Percentiles rank a stretch among this genome's conserved stretches.
These are phyloP conservation scores for Empidonax traillii DNA, from an alignment of 2,113 vertebrate species.

Conservation along the genomic window DNA sequence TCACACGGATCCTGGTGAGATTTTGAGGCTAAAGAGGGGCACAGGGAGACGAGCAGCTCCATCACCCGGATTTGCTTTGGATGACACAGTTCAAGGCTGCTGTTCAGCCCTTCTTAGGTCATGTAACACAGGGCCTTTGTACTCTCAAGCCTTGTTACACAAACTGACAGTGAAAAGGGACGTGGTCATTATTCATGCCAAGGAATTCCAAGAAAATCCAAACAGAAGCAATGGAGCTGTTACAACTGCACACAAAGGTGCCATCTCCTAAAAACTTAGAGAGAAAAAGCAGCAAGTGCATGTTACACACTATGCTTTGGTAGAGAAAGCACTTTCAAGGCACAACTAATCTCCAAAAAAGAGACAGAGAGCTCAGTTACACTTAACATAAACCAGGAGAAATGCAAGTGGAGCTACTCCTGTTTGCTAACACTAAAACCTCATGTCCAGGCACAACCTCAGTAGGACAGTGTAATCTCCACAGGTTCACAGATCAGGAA, in stretches of 20 bases:
- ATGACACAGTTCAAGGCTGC: neutral
- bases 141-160: neutral
- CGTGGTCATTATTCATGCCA: accelerated
- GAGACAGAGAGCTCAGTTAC: neutral
- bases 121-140: neutral
- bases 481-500: neutral
- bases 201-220: neutral
- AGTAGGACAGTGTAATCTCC: accelerated
- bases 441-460: neutral
- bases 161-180: neutral
- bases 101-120: neutral
- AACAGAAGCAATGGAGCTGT: neutral
- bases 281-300: neutral
- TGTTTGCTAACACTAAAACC: neutral
- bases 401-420: neutral
- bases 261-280: neutral
- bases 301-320: accelerated
- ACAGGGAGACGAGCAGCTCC: neutral
- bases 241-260: neutral
- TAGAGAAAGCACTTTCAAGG: neutral
- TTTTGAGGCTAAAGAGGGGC: neutral
- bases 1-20: accelerated
- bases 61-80: accelerated
- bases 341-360: neutral
- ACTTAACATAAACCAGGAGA: neutral